A percentile compares a stretch with the other conserved stretches of the same genome.
Conservation (phyloP, 2,113 vertebrate genomes). For the Acrocephalus kingi region DNA sequence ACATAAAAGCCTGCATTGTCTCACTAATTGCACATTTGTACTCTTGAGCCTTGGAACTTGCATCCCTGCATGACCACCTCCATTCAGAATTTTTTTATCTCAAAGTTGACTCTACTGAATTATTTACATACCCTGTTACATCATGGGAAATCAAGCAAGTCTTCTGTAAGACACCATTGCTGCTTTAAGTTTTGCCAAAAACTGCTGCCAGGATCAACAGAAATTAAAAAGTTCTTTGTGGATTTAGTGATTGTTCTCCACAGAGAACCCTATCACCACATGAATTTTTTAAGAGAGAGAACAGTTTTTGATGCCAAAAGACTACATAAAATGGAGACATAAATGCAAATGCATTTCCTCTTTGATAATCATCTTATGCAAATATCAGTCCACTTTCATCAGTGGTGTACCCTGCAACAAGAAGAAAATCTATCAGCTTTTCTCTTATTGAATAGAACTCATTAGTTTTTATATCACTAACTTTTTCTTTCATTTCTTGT, state of each 20-base stretch:
- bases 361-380: neutral
- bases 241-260: slow-evolving; percentile 2
- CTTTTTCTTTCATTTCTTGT: neutral
- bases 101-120: neutral
- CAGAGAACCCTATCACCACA: neutral
- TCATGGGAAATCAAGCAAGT: neutral
- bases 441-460: neutral
- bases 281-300: neutral
- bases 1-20: neutral
- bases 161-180: neutral
- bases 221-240: neutral
- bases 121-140: neutral
- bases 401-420: neutral
- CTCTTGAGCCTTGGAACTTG: neutral
- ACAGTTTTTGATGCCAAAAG: neutral
- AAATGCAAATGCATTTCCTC: neutral
- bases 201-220: slow-evolving; percentile 31
- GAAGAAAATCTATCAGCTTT: neutral
- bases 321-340: neutral
- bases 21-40: neutral
- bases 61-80: neutral
- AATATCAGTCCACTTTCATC: neutral
- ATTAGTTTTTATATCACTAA: neutral
- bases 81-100: neutral
- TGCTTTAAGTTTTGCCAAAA: neutral